Evolutionary conservation across 2,797 vertebrate genomes (phyloP), one percentile per base, ranked within the genome.

Genomic region (Pangasius macronema): DNA sequence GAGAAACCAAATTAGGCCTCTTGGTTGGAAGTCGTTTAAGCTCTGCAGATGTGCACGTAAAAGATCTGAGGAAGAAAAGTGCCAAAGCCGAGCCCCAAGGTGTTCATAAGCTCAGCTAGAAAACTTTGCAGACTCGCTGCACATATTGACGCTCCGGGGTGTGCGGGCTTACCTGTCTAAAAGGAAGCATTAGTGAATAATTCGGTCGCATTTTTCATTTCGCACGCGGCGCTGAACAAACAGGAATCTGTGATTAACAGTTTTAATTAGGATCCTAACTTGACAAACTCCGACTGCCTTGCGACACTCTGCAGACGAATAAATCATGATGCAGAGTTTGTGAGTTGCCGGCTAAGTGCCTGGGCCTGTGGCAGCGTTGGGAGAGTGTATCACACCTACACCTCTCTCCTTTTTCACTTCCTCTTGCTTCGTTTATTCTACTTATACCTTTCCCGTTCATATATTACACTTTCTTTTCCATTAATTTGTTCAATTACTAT

Each of bases 141-240:
- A 91, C 93, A 94, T 96, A 95, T 93, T 94, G 94, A 95, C 94
- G 93, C 91, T 90, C 93, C 94, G 90, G 91, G 93, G 89, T 94
- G 90, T 93, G 93, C 94, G 94, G 95, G 93, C 95, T 96, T 96
- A 97, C 97, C 96, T 97, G 96, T 97, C 96, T 96, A 96, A 96
- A 96, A 96, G 94, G 92, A 94, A 95, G 95, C 93, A 94, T 94
- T 96, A 94, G 94, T 95, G 95, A 96, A 97, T 96, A 95, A 96
- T 97, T 97, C 96, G 96, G 97, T 97, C 96, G 95, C 95, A 96
- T 96, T 97, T 97, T 96, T 97, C 96, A 96, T 97, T 95, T 97
- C 95, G 93, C 87, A 92, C 85, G 13, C 90, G 96, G 96, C 96
- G 97, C 97, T 97, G 97, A 97, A 96, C 96, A 95, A 94, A 96